Percentiles rank a stretch among this genome's conserved stretches.
Conservation (phyloP, 1,140 invertebrate species). For the Popillia japonica region DNA sequence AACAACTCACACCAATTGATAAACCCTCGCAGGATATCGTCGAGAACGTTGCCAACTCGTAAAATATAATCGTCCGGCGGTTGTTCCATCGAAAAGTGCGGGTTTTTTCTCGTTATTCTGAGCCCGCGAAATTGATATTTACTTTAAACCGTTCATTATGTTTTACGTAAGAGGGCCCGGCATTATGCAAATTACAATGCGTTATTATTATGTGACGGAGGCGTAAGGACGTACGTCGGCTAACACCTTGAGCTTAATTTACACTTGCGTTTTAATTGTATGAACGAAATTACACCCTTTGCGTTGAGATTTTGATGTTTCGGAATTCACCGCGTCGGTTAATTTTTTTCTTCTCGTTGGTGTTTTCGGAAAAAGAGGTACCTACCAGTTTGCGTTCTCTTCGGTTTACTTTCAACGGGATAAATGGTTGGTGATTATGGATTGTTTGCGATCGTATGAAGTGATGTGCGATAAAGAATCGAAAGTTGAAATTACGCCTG, state of each 20-base stretch:
- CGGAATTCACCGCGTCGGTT: not conserved
- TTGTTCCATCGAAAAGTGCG: slow-evolving; percentile 14
- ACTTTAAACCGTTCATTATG: slow-evolving; percentile 33
- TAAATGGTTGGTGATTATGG: slow-evolving; percentile 1
- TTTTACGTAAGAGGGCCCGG: slow-evolving; percentile 8
- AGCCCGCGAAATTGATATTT: slow-evolving; percentile 17
- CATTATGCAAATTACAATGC: slow-evolving; percentile 28
- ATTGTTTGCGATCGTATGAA: not conserved
- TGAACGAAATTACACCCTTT: slow-evolving; percentile 27
- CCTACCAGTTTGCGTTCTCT: not conserved
- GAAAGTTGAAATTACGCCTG: too few species aligned
- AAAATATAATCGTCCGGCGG: not conserved
- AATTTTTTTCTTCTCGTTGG: not conserved
- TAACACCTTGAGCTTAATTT: slow-evolving; percentile 25
- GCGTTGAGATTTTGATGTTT: slow-evolving; percentile 7
- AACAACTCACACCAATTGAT: not conserved
- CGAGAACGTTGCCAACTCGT: not conserved
- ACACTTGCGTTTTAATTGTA: slow-evolving; percentile 28
- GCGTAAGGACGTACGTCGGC: slow-evolving; percentile 23
- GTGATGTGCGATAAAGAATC: not conserved
- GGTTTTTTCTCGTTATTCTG: not conserved
- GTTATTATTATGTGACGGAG: slow-evolving; percentile 13
- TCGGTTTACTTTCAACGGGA: not conserved
- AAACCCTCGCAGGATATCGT: not conserved
- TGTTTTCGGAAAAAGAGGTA: not conserved